Evolutionary conservation across 2,888 invertebrate species (phyloP), one percentile per base, ranked within the genome.

Genomic region (Stenotaenia linearis): DNA sequence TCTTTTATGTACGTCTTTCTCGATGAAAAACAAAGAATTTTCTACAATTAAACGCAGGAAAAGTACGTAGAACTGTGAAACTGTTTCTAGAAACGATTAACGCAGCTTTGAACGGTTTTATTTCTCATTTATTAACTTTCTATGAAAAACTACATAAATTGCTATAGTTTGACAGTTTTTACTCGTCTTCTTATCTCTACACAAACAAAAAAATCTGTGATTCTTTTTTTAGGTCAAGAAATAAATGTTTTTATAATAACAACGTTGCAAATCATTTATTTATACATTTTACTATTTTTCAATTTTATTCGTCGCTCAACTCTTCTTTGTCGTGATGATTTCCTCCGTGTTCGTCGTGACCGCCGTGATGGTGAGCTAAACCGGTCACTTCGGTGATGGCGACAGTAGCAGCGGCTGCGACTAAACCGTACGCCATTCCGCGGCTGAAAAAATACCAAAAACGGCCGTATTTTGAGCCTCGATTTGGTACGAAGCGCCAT

Each of bases 401-500:
- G 79, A 91, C 85, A 2, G 91, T 91, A n/a, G 88, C 83, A 0
- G 89, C 83, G 82, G 90, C 89, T 3, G 90, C 89, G 81, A 83
- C 84, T 84, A 91, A 86, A 0, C 93, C 95, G 30, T 89, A 84
- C 78, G 88, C 88, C 79, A 92, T 88, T 0, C 94, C 94, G 78
- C 92, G 89, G 82, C 90, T 89, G 82, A 92, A 86, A 12, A 89
- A 28, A 25, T 84, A 0, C 83, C 84, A 32, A 28, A 69, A 79
- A 9, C 79, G 78, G n/a, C 18, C n/a, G 18, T 69, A 61, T 9
- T 69, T 23, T 6, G 90, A 90, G 18, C 91, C 91, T 18, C 86
- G 84, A 77, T 90, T 90, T 1, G 87, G 87, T 83, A 92, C 87
- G 84, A 90, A 94, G 30, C 93, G 89, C 95, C 95, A 95, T 0